Base-by-base conservation (phyloP, 2,888 invertebrate genomes). In the Electrophaes corylata region DNA sequence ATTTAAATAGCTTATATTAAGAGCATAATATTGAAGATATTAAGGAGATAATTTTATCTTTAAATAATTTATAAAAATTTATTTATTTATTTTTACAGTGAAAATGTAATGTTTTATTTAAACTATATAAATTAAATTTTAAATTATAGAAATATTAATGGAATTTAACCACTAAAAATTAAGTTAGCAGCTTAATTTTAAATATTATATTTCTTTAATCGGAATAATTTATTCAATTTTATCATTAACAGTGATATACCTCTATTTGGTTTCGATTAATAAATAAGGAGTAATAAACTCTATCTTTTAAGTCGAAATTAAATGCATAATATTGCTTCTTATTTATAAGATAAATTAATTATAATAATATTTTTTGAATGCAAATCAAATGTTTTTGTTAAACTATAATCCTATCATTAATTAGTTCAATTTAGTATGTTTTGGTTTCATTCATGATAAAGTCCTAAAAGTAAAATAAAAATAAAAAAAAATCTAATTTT, bases 231-330 rank as follows among this genome's bases (percentile, higher is more conserved):
- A 80, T 87, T 92, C 93, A 93, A 77, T 93, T 62, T 64, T 92
- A 93, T 93, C 91, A 94, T 94, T 94, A 94, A 94, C 93, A 94
- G 92, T 93, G 92, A 93, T 92, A 92, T 86, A 92, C 94, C 93
- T 93, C 93, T 93, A 60, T 83, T 93, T 92, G 92, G 92, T 89
- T 93, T 92, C 87, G 92, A 91, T 91, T 88, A 90, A 43, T 72
- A 84, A 86, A 88, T 92, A 93, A 91, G 91, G 92, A 91, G 92
- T 90, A 45, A 70, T 79, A 73, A 70, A 84, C 81, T 81, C 84
- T 72, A 57, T 81, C 76, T 86, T 87, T 87, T 87, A 86, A 84
- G 85, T 85, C 85, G 84, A 86, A 86, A 86, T 85, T 86, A 85
- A 86, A 86, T 81, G 84, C 84, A 85, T 8, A 8, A 48, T 48